Base-by-base conservation (phyloP, 2,888 invertebrate genomes). In the Caenorhabditis panamensis region DNA sequence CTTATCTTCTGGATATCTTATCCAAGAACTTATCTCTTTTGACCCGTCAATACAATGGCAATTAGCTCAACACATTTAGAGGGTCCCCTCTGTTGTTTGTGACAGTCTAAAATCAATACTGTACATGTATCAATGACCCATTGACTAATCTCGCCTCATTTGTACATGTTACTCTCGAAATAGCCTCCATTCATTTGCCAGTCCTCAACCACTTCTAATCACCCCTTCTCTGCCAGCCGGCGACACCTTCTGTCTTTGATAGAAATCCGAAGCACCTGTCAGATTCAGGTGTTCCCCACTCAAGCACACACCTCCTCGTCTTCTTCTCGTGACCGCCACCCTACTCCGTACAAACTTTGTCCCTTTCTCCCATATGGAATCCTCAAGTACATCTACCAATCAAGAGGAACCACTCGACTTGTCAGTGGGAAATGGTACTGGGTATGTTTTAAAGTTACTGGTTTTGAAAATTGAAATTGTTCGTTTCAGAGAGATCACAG, bases 221-320 rank as follows among this genome's bases (percentile, higher is more conserved):
- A 36, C 47, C 41, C 36, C 41, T 37, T 63, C 4, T 58, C 4
- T 47, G 47, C 47, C 68, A 77, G 64, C 68, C 68, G 63, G 63
- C 59, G 41, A 37, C 36, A 44, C 36, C 72, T 26, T 71, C 71
- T 71, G 71, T 61, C 64, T 67, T 61, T 72, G 72, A 75, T 64
- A 75, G 76, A 81, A 81, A 59, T 18, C 54, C 59, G 76, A 81
- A 81, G 76, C 81, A 81, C 81, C 81, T 81, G 81, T 81, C 81
- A 81, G 31, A 72, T 77, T 81, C 81, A 81, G 81, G 71, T 80
- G 80, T 71, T 80, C 67, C 44, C 28, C 67, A 56, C 51, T 36
- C 78, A 56, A 56, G 49, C 44, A 36, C 75, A 44, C 64, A 24
- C 51, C 28, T 36, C 64, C 49, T 75, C 59, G 47, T 51, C 31